Evolutionary conservation across 2,888 invertebrate genomes (phyloP), one percentile per base, ranked within the genome.

Genomic region (Aporophyla lueneburgensis): DNA sequence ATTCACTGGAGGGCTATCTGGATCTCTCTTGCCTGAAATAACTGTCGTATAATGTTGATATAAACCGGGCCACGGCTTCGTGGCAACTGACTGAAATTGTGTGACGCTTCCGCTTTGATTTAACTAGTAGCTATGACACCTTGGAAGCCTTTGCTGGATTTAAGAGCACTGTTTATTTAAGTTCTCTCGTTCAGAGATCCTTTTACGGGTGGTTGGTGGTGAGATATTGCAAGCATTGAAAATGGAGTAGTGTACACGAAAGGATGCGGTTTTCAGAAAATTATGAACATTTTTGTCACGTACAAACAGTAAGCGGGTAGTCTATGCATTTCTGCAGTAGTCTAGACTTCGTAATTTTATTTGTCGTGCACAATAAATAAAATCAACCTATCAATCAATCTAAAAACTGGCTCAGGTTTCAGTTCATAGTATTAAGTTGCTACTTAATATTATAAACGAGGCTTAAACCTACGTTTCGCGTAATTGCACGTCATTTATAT

Each of bases 11-110:
- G 93, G 87, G 93, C 93, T 90, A 93, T 94, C 92, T 89, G 86
- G 92, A 87, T 90, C 90, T 91, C 91, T 91, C 92, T 87, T 90
- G 92, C 87, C 93, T 94, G 93, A 93, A 94, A 95, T 95, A 95
- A 95, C 94, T 94, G 95, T 94, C 95, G 92, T 93, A 93, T 93
- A 93, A 93, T 91, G 91, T 90, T 95, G 93, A 95, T 94, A 94
- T 94, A 94, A 90, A 88, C 90, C 88, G 89, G 88, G 81, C 81
- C 81, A 69, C 76, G 78, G 77, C 86, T 87, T 86, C 73, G 86
- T 84, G 74, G 87, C 83, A 91, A 91, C 91, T 92, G 90, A 90
- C 89, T 88, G 88, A 81, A 84, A 87, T 88, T 87, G 85, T 81
- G 80, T 81, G 81, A 70, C 78, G 69, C 81, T 82, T 78, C 73